These are phyloP conservation scores for Punctoribates punctum DNA, from an alignment of 2,888 invertebrate species.

Conservation along the genomic window DNA sequence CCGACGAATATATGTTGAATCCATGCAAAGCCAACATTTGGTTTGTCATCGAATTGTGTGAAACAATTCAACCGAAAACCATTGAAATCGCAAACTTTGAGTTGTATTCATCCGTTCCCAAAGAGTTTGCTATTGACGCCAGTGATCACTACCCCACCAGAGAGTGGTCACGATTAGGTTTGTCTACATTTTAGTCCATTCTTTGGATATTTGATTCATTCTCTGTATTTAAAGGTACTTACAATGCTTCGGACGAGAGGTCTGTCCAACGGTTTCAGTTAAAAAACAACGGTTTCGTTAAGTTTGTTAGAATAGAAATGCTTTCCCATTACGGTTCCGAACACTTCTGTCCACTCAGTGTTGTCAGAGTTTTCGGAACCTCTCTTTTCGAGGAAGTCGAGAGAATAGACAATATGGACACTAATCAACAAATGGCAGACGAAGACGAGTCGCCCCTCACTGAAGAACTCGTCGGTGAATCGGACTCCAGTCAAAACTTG, in stretches of 20 bases:
- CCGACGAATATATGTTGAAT: constrained; percentile 97
- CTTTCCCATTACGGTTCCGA: constrained; percentile 92
- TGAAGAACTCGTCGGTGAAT: constrained; percentile 40
- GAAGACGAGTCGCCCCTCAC: constrained; percentile 50
- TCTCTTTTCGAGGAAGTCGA: constrained; percentile 69
- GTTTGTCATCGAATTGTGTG: constrained; percentile 97
- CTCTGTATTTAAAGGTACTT: constrained; percentile 62
- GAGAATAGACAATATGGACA: constrained; percentile 65
- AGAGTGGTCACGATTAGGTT: constrained; percentile 69
- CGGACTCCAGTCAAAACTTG: constrained; percentile 47
- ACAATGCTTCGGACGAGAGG: constrained; percentile 79
- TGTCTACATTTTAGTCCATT: neutral
- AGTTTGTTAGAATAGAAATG: constrained; percentile 83
- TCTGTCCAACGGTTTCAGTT: constrained; percentile 80
- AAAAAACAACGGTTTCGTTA: constrained; percentile 71
- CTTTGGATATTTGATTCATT: neutral
- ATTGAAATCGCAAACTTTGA: constrained; percentile 97
- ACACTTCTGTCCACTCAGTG: constrained; percentile 95
- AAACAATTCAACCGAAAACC: constrained; percentile 81
- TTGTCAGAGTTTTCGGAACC: constrained; percentile 87
- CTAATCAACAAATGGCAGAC: constrained; percentile 46
- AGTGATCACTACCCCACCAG: constrained; percentile 85
- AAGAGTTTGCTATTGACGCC: constrained; percentile 79
- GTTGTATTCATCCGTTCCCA: constrained; percentile 92
- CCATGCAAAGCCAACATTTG: constrained; percentile 81